A percentile compares a stretch with the other conserved stretches of the same genome.
Conservation (phyloP, 1,140 invertebrate species). For the Holcopasites calliopsidis region DNA sequence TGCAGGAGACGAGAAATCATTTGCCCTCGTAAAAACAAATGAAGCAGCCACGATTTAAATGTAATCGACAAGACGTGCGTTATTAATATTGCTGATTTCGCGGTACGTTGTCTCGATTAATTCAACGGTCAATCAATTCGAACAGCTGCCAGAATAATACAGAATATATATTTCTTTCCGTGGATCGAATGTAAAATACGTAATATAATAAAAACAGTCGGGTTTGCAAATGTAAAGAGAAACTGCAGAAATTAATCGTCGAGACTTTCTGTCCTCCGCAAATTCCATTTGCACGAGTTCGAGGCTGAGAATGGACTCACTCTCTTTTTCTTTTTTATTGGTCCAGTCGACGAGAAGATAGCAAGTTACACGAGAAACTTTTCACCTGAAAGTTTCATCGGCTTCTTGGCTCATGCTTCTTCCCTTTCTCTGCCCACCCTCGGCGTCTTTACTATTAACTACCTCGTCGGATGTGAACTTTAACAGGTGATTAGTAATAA, state of each 20-base stretch:
- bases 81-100: too few relatives aligned
- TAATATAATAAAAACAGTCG: neutral
- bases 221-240: too few relatives aligned
- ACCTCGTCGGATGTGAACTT: constrained; percentile 47
- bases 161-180: too few relatives aligned
- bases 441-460: constrained; percentile 50
- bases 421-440: too few relatives aligned
- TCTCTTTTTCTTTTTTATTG: neutral
- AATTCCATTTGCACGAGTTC: constrained; percentile 32
- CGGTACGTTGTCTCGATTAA: too few relatives aligned
- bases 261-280: constrained; percentile 25
- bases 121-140: too few relatives aligned
- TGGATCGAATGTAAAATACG: too few relatives aligned
- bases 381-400: constrained; percentile 44
- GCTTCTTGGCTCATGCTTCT: constrained; percentile 17
- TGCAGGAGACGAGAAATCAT: too few relatives aligned
- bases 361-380: constrained; percentile 48
- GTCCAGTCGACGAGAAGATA: neutral
- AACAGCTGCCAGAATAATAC: too few relatives aligned
- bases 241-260: constrained; percentile 22
- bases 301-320: neutral
- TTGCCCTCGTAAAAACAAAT: too few relatives aligned
- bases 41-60: too few relatives aligned
- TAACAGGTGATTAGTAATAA: constrained; percentile 59
- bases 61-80: too few relatives aligned